A percentile compares a stretch with the other conserved stretches of the same genome.
Conservation (phyloP, 1,140 invertebrate genomes). For the Hestina assimilis region DNA sequence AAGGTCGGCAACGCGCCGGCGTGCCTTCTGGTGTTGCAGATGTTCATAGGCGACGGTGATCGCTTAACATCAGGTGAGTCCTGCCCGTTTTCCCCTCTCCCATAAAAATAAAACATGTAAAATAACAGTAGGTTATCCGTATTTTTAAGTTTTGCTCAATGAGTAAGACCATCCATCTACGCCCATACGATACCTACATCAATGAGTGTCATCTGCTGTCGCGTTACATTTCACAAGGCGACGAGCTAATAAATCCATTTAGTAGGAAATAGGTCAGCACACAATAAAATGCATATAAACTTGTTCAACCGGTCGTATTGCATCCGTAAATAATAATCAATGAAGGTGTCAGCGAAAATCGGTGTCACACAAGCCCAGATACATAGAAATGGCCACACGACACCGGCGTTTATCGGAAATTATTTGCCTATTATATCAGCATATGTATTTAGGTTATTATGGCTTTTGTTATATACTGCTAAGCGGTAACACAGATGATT, state of each 20-base stretch:
- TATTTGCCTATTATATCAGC: neutral
- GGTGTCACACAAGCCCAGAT: constrained; percentile 32
- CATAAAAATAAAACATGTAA: neutral
- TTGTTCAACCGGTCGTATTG: constrained; percentile 29
- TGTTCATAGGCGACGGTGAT: no score
- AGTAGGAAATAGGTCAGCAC: constrained; percentile 32
- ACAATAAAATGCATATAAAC: constrained; percentile 35
- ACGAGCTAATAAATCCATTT: constrained; percentile 23
- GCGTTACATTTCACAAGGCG: constrained; percentile 15
- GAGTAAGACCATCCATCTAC: neutral
- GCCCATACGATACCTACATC: neutral
- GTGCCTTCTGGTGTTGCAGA: no score
- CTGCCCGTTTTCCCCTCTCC: no score
- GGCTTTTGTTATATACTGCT: no score
- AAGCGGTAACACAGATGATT: no score
- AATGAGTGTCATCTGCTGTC: constrained; percentile 9
- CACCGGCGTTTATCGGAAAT: constrained; percentile 25
- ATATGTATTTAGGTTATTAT: neutral
- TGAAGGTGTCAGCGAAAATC: constrained; percentile 17
- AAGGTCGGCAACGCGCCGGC: no score
- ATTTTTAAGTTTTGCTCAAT: neutral
- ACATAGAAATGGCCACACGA: constrained; percentile 32
- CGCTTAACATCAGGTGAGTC: no score
- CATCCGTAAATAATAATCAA: constrained; percentile 33
- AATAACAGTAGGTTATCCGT: neutral